These are phyloP conservation scores for Lepeophtheirus nordmannii DNA, from an alignment of 2,888 invertebrate genomes.

Conservation along the genomic window DNA sequence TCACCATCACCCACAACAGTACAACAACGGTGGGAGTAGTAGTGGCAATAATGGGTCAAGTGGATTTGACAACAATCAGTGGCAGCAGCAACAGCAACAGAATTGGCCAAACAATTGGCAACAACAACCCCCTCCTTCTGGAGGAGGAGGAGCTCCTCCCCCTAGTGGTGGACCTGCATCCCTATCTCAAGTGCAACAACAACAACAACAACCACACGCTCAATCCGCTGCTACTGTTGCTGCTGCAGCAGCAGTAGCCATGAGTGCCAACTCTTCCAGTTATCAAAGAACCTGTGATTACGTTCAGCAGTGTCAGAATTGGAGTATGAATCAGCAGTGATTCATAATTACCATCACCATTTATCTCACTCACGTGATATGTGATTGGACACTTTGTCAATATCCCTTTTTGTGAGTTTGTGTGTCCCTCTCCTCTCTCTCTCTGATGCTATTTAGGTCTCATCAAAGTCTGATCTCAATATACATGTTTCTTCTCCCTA, in stretches of 20 bases:
- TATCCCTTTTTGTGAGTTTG: too few species aligned
- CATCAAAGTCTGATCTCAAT: too few species aligned
- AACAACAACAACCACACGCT: slow-evolving; percentile 29
- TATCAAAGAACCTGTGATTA: slow-evolving; percentile 78
- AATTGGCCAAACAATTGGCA: slow-evolving; percentile 32
- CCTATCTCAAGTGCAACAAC: slow-evolving; percentile 27
- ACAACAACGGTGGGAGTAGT: slow-evolving; percentile 19
- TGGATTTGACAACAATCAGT: slow-evolving; percentile 28
- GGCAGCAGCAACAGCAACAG: slow-evolving; percentile 26
- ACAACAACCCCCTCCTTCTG: background rate
- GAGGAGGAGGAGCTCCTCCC: background rate
- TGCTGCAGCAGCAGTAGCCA: slow-evolving; percentile 34
- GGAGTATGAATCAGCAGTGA: slow-evolving; percentile 26
- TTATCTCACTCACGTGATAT: too few species aligned
- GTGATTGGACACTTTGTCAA: too few species aligned
- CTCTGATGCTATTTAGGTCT: too few species aligned
- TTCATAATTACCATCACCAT: too few species aligned
- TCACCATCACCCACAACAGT: slow-evolving; percentile 25
- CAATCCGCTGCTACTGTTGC: slow-evolving; percentile 69
- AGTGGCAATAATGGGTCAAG: slow-evolving; percentile 2
- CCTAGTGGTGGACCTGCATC: background rate
- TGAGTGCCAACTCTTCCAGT: slow-evolving; percentile 43
- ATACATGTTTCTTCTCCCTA: too few species aligned
- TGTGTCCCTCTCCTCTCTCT: too few species aligned
- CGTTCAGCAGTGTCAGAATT: slow-evolving; percentile 58